Percentiles rank a stretch among this genome's conserved stretches.
These are phyloP conservation scores for Watsonalla binaria DNA, from an alignment of 2,888 invertebrate genomes.

Conservation along the genomic window DNA sequence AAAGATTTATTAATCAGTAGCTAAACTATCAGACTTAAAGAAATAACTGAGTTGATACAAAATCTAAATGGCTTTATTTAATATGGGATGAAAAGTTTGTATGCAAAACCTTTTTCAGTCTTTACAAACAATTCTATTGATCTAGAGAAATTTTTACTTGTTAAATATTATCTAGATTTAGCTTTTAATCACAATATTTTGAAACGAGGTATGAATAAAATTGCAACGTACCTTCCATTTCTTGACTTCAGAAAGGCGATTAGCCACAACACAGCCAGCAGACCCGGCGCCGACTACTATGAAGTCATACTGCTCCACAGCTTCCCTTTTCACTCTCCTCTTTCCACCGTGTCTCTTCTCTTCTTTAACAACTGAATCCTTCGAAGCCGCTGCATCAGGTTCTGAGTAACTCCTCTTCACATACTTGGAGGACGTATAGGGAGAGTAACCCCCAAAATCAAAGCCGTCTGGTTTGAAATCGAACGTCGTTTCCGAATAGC, in stretches of 20 bases:
- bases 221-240: constrained; percentile 75
- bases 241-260: constrained; percentile 80
- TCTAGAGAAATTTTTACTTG: no score
- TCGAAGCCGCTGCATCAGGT: constrained; percentile 35
- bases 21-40: no score
- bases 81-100: no score
- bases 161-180: no score
- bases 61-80: no score
- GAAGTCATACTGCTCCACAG: constrained; percentile 75
- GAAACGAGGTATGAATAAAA: background rate
- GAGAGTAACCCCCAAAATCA: constrained; percentile 16
- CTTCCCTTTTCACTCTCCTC: constrained; percentile 39
- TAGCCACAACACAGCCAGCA: constrained; percentile 83
- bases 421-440: constrained; percentile 18
- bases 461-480: constrained; percentile 34
- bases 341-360: constrained; percentile 18
- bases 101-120: no score
- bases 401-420: constrained; percentile 33
- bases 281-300: constrained; percentile 83
- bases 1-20: no score
- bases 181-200: no score
- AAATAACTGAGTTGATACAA: no score
- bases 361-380: constrained; percentile 20
- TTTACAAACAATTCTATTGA: no score
- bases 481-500: constrained; percentile 33